Evolutionary conservation across 1,140 invertebrate species (phyloP), one percentile per base, ranked within the genome.

Genomic region (Drosophila kikkawai): DNA sequence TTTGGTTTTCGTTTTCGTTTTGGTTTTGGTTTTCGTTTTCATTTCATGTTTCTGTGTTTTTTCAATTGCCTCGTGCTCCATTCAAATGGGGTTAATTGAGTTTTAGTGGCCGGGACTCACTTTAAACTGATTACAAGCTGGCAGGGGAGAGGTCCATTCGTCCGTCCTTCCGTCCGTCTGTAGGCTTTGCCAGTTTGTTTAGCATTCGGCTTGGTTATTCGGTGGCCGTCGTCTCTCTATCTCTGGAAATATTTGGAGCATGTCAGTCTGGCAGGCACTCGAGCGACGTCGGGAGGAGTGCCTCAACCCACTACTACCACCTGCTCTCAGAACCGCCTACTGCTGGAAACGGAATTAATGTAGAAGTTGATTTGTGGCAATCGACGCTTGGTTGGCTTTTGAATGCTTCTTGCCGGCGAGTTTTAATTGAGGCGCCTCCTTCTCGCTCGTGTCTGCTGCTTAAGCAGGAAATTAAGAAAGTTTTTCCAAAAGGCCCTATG

Each of bases 31-130:
- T 60, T 60, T 67, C 47, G 48, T 32, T 61, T 60, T 75, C 45
- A 48, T 41, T 61, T 45, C 67, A 41, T 68, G 29, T 65, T 50
- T 71, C 32, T 80, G 39, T 70, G 32, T 61, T 39, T 64, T 79
- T 82, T 82, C 82, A 82, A 74, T 82, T 79, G 81, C 85, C 73
- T 64, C 44, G 66, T 75, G 68, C 77, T 45, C 44, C 71, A 83
- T 78, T 77, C 78, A 84, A 91, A 91, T 87, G 88, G 79, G 88
- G 88, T 91, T 91, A 91, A 91, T 91, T 91, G 88, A 91, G 88
- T 91, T 91, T 91, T 91, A 91, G 88, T 91, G 79, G 88, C 79
- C 85, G 71, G 79, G 82, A 90, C 86, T 90, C 86, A 90, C 85
- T 90, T 90, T 91, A 90, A 90, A 90, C 76, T 79, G 85, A 90